phyloP scores from a whole-genome alignment of 2,797 vertebrate species.

The Alauda arvensis region DNA sequence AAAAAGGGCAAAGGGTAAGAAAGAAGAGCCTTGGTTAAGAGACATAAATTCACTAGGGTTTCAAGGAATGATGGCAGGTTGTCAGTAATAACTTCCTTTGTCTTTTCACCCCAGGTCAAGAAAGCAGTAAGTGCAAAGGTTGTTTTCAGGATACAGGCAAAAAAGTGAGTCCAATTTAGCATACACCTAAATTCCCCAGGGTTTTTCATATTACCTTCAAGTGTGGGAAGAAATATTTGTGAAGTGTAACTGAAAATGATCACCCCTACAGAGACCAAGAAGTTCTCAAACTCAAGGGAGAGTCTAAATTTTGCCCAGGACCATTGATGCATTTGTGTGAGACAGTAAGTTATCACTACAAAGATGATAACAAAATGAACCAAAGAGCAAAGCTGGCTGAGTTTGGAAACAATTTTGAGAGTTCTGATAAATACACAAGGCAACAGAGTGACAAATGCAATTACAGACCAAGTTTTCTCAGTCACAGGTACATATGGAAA shows the following conservation, averaged over 20 bases:
- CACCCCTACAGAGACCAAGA: slow-evolving; percentile 78
- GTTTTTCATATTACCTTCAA: slow-evolving; percentile 80
- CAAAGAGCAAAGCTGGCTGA: slow-evolving; percentile 83
- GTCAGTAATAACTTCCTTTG: slow-evolving; percentile 81
- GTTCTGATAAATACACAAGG: slow-evolving; percentile 79
- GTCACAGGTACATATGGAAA: slow-evolving; percentile 65
- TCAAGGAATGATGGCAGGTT: slow-evolving; percentile 77
- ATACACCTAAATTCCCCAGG: slow-evolving; percentile 71
- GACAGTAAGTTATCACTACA: slow-evolving; percentile 75
- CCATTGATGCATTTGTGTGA: slow-evolving; percentile 74
- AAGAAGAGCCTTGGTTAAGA: slow-evolving; percentile 78
- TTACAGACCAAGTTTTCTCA: slow-evolving; percentile 71
- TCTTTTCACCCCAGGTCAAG: slow-evolving; percentile 78
- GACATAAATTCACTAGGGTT: slow-evolving; percentile 76
- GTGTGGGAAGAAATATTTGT: slow-evolving; percentile 80
- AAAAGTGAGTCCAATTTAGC: slow-evolving; percentile 78
- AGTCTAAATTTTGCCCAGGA: slow-evolving; percentile 72
- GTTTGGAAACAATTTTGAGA: slow-evolving; percentile 75
- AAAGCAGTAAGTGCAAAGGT: slow-evolving; percentile 74
- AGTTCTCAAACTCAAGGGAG: slow-evolving; percentile 74
- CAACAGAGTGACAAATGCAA: slow-evolving; percentile 72
- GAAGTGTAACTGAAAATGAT: slow-evolving; percentile 89
- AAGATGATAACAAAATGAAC: slow-evolving; percentile 79
- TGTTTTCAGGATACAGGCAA: slow-evolving; percentile 80
- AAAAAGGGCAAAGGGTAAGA: slow-evolving; percentile 84